Evolutionary conservation across 2,888 invertebrate species (phyloP).

Genomic region (Rhogogaster chlorosoma): DNA sequence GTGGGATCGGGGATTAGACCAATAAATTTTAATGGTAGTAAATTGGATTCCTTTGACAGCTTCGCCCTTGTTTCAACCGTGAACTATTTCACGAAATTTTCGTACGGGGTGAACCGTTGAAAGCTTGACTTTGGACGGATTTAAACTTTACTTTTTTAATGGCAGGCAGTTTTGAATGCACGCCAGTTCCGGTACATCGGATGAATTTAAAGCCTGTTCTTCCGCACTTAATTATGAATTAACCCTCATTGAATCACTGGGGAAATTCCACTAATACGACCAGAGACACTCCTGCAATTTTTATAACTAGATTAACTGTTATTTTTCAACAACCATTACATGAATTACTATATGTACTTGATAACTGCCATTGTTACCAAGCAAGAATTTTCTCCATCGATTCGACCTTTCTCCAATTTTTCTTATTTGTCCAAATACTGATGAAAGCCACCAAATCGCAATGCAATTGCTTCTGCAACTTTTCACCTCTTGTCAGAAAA

Average conservation of each 20-base stretch:
- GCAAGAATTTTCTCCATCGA: neutral
- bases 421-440: neutral
- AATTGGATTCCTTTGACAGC: neutral
- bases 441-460: neutral
- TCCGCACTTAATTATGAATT: slow-evolving; percentile 32
- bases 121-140: neutral
- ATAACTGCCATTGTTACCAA: neutral
- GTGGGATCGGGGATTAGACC: neutral
- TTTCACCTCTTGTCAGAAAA: neutral
- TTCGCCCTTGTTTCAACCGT: neutral
- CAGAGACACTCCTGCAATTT: slow-evolving; percentile 44
- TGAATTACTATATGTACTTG: neutral
- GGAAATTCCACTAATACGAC: slow-evolving; percentile 46
- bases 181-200: slow-evolving; percentile 24
- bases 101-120: neutral
- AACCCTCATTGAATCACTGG: slow-evolving; percentile 31
- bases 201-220: slow-evolving; percentile 13
- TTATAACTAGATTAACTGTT: slow-evolving; percentile 39
- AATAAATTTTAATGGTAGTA: neutral
- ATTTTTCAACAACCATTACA: neutral
- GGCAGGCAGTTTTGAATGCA: neutral
- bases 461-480: neutral
- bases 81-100: neutral
- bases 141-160: slow-evolving; percentile 15
- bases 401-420: neutral